Evolutionary conservation across 1,140 invertebrate species (phyloP).

Genomic region (Lethrus apterus): DNA sequence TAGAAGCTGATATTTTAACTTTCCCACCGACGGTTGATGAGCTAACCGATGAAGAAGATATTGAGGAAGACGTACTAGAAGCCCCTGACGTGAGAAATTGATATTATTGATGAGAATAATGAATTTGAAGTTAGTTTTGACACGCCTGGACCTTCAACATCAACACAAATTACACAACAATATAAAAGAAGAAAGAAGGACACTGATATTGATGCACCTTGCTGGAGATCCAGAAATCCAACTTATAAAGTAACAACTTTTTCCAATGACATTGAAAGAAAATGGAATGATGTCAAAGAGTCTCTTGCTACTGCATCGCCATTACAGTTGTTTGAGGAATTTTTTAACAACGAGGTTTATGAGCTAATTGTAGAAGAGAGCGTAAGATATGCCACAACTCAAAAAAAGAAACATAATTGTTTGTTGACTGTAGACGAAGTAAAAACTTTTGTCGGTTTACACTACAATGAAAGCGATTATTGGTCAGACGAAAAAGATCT

Average conservation of each 20-base stretch:
- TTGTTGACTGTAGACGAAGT: background rate
- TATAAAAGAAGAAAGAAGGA: no score
- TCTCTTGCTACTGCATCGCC: no score
- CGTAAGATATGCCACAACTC: background rate
- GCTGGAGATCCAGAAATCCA: background rate
- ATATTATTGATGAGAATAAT: background rate
- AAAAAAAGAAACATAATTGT: background rate
- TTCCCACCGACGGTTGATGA: slow-evolving; percentile 20
- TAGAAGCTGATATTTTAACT: slow-evolving; percentile 12
- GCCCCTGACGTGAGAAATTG: slow-evolving; percentile 10
- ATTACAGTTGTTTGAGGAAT: background rate
- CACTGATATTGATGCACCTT: background rate
- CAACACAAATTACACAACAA: no score
- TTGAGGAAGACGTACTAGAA: slow-evolving; percentile 14
- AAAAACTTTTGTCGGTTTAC: background rate
- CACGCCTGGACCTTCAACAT: no score
- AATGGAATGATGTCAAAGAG: no score
- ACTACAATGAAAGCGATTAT: no score
- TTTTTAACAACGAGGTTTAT: background rate
- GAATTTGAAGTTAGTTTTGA: no score
- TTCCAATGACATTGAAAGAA: background rate
- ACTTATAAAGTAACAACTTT: no score
- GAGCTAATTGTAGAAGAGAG: background rate
- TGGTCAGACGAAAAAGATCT: background rate
- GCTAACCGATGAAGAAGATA: slow-evolving; percentile 18